Percentiles rank a stretch among this genome's conserved stretches.
Conservation (phyloP, 2,797 vertebrate genomes). For the Spea hammondii region DNA sequence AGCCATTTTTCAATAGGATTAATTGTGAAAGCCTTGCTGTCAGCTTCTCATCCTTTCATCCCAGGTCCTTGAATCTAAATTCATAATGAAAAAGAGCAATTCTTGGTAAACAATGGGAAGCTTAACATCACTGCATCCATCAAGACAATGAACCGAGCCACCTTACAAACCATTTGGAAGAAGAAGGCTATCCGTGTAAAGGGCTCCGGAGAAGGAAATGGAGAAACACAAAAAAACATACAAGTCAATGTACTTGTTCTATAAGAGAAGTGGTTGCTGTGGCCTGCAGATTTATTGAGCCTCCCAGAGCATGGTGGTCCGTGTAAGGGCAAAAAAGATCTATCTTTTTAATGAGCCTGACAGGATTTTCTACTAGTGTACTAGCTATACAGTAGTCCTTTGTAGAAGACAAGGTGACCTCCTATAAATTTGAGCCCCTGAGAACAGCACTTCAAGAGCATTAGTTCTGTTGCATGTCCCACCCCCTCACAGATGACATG, state of each 20-base stretch:
- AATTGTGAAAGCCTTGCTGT: slow-evolving; percentile 39
- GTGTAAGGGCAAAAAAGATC: slow-evolving; percentile 41
- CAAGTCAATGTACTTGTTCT: slow-evolving; percentile 49
- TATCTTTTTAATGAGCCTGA: slow-evolving; percentile 57
- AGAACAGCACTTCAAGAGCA: slow-evolving; percentile 34
- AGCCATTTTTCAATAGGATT: slow-evolving; percentile 33
- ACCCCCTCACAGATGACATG: slow-evolving; percentile 7
- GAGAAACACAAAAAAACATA: slow-evolving; percentile 31
- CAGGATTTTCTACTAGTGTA: slow-evolving; percentile 32
- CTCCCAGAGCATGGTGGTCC: slow-evolving; percentile 52
- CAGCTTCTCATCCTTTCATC: slow-evolving; percentile 38
- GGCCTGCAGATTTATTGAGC: slow-evolving; percentile 58
- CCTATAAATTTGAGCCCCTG: slow-evolving; percentile 51
- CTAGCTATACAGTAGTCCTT: slow-evolving; percentile 55
- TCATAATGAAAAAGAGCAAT: slow-evolving; percentile 29
- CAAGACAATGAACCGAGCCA: slow-evolving; percentile 29
- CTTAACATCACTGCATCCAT: slow-evolving; percentile 27
- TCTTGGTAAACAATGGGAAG: slow-evolving; percentile 34
- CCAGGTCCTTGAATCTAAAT: slow-evolving; percentile 39
- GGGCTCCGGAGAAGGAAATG: slow-evolving; percentile 20
- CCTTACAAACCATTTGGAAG: slow-evolving; percentile 30
- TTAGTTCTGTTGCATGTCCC: slow-evolving; percentile 25
- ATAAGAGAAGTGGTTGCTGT: slow-evolving; percentile 46
- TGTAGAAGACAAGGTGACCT: slow-evolving; percentile 53
- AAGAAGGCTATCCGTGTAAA: slow-evolving; percentile 4